These are phyloP conservation scores for Pleuronectes platessa DNA, from an alignment of 2,113 vertebrate species.

Conservation along the genomic window DNA sequence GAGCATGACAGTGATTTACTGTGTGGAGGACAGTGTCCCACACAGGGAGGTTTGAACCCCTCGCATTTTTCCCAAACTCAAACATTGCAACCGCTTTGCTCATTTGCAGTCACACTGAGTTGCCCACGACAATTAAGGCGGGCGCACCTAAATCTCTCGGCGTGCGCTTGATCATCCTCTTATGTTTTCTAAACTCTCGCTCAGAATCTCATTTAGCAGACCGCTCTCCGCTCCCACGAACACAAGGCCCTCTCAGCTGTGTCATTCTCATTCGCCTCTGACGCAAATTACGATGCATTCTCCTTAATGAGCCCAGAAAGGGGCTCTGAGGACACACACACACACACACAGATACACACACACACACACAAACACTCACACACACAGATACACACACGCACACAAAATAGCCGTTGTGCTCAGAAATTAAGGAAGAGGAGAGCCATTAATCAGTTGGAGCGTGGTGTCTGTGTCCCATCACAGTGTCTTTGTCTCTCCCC, in stretches of 20 bases:
- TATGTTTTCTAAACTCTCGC: slow-evolving; percentile 42
- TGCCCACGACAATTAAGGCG: not conserved
- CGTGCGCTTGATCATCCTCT: slow-evolving; percentile 29
- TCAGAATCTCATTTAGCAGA: slow-evolving; percentile 48
- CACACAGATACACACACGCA: slow-evolving; percentile 15
- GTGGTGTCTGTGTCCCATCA: slow-evolving; percentile 52
- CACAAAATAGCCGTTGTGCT: slow-evolving; percentile 56
- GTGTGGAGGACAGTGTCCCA: not conserved
- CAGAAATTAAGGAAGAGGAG: slow-evolving; percentile 67
- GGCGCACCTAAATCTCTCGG: slow-evolving; percentile 15
- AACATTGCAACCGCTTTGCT: not conserved
- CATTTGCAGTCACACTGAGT: slow-evolving; percentile 31
- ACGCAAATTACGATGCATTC: slow-evolving; percentile 56
- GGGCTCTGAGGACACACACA: slow-evolving; percentile 40
- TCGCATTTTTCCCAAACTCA: slow-evolving; percentile 1
- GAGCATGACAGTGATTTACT: not conserved
- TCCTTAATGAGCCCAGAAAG: slow-evolving; percentile 63
- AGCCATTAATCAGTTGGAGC: slow-evolving; percentile 68
- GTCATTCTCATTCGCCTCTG: slow-evolving; percentile 44
- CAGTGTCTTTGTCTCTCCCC: slow-evolving; percentile 70
- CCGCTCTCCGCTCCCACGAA: slow-evolving; percentile 37
- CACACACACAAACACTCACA: slow-evolving; percentile 9
- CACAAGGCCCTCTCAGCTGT: slow-evolving; percentile 55
- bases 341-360: slow-evolving; percentile 7
- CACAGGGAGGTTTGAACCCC: not conserved